These are phyloP conservation scores for Philhelius pedissequus DNA, from an alignment of 2,888 invertebrate genomes.

Conservation along the genomic window DNA sequence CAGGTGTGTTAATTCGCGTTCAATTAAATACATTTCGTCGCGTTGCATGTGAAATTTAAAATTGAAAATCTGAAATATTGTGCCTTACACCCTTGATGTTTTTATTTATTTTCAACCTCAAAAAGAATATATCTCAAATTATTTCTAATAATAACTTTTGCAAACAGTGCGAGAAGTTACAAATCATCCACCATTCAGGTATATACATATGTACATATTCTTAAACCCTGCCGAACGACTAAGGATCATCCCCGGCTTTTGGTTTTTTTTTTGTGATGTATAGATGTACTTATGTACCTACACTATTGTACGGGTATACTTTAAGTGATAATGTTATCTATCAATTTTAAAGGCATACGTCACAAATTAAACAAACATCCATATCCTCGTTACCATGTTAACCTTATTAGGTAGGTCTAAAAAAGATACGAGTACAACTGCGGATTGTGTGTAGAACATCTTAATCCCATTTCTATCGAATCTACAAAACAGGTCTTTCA, in stretches of 20 bases:
- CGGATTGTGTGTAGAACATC: slow-evolving; percentile 24
- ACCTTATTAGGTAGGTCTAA: slow-evolving; percentile 15
- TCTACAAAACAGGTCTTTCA: slow-evolving; percentile 42
- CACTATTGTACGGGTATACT: neutral
- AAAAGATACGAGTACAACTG: neutral
- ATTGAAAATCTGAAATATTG: neutral
- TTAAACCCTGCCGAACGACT: neutral
- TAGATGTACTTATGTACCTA: neutral
- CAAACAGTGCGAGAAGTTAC: slow-evolving; percentile 41
- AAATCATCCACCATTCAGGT: neutral
- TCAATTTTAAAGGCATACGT: slow-evolving; percentile 21
- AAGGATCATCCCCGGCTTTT: slow-evolving; percentile 5
- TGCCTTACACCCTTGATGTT: neutral
- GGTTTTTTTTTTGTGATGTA: neutral
- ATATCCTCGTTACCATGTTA: slow-evolving; percentile 25
- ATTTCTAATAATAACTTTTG: slow-evolving; percentile 9
- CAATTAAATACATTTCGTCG: neutral
- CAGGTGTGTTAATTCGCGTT: neutral
- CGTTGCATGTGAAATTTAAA: slow-evolving; percentile 3
- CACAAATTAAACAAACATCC: slow-evolving; percentile 23
- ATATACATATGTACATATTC: too few species aligned
- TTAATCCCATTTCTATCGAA: slow-evolving; percentile 45
- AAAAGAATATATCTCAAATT: neutral
- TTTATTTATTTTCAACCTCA: neutral
- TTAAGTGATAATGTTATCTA: slow-evolving; percentile 33